Evolutionary conservation across 35 echinoderm and acorn worm genomes (phyloP).

Genomic region (Acanthaster planci): DNA sequence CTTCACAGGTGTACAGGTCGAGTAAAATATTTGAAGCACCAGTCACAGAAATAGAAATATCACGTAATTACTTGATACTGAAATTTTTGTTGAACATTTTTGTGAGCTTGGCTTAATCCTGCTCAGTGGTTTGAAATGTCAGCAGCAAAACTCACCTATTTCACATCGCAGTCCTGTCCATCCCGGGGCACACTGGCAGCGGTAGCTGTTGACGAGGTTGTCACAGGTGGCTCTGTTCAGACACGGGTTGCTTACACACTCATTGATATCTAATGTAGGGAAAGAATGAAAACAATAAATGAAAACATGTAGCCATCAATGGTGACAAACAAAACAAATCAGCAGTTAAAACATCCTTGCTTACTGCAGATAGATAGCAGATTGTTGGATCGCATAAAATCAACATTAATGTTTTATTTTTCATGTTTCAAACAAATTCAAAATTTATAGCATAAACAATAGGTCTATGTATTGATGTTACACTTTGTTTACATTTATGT

Average conservation of each 20-base stretch:
- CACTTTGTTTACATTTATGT: too few relatives aligned
- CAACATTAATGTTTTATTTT: neutral
- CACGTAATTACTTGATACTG: too few relatives aligned
- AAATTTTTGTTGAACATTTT: too few relatives aligned
- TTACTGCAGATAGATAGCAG: neutral
- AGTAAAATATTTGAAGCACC: too few relatives aligned
- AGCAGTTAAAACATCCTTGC: neutral
- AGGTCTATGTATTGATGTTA: too few relatives aligned
- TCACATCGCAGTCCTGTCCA: constrained; percentile 68
- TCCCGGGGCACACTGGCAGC: constrained; percentile 51
- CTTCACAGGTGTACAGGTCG: too few relatives aligned
- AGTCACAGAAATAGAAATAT: too few relatives aligned
- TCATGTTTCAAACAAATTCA: too few relatives aligned
- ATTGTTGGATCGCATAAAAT: neutral
- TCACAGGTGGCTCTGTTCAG: constrained; percentile 61
- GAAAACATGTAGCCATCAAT: too few relatives aligned
- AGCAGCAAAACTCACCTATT: constrained; percentile 41
- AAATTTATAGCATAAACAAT: too few relatives aligned
- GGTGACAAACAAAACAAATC: neutral
- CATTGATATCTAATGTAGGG: constrained; percentile 51
- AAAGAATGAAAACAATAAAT: neutral
- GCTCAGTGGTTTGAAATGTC: neutral
- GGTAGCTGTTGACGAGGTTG: constrained; percentile 47
- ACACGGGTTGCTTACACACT: constrained; percentile 71
- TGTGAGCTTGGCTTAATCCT: too few relatives aligned